Base-by-base conservation (phyloP, 2,113 vertebrate genomes). In the human region DNA sequence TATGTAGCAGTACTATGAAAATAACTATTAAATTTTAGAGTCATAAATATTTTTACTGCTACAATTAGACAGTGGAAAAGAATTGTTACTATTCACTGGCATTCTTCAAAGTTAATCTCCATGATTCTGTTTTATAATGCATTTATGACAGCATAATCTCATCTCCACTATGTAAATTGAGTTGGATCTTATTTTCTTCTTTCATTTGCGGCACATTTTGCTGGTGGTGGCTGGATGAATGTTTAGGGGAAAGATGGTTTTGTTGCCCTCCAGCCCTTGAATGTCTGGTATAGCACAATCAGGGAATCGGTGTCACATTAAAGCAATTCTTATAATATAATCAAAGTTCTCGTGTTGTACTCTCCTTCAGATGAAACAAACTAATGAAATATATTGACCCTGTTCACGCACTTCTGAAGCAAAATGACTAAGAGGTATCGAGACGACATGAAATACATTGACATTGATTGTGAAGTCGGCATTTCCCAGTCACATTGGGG, bases 381-480 rank as follows among this genome's bases (percentile, higher is more conserved):
- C 98, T 98, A 98, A 99, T 99, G 98, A 99, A 98, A 98, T 98
- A 97, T 98, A 99, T 99, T 99, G 99, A 99, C 98, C 98, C 98
- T 98, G 97, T 97, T 98, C 97, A 97, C 22, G 1, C 97, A 93
- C 98, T 97, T 98, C 97, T 98, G 98, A 98, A 97, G 98, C 96
- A 94, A 98, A 98, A 98, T 98, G 98, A 98, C 98, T 98, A 92
- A 97, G 98, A 93, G 89, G 88, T 84, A 97, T 96, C 89, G 97
- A 97, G 98, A 93, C 82, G 66, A 98, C 98, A 98, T 97, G 98
- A 98, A 98, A 98, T 97, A 96, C 98, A 98, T 96, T 98, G 98
- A 98, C 98, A 98, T 98, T 98, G 98, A 99, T 98, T 98, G 98
- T 99, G 98, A 98, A 98, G 98, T 88, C 93, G 57, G 97, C 45